These are phyloP conservation scores for Serrognathus titanus DNA, from an alignment of 2,888 invertebrate species.

Conservation along the genomic window DNA sequence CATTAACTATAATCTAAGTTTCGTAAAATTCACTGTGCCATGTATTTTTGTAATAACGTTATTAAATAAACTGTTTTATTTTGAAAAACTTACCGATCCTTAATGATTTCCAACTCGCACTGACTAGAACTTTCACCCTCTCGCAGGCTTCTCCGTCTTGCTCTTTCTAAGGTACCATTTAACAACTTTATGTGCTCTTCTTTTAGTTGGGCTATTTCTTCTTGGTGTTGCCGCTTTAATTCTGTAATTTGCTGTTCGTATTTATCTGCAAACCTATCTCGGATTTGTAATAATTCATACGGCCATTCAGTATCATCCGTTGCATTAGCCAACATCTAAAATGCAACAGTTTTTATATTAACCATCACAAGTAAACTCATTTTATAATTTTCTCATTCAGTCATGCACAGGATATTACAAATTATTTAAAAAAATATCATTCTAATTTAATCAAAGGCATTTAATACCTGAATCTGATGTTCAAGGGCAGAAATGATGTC, in stretches of 20 bases:
- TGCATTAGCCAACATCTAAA: conserved; percentile 66
- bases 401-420: background rate
- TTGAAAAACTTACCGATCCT: conserved; percentile 54
- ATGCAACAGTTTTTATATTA: background rate
- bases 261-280: conserved; percentile 69
- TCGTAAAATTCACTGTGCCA: too few species aligned
- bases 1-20: background rate
- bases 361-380: background rate
- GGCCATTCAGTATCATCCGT: conserved; percentile 74
- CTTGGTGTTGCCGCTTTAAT: conserved; percentile 56
- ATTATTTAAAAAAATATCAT: too few species aligned
- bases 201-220: conserved; percentile 57
- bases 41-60: too few species aligned
- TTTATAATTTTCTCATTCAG: background rate
- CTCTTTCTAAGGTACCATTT: conserved; percentile 40
- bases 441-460: background rate
- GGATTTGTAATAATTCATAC: conserved; percentile 65
- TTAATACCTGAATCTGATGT: conserved; percentile 69
- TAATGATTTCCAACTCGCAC: conserved; percentile 57
- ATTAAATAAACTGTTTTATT: too few species aligned
- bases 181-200: conserved; percentile 37
- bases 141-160: conserved; percentile 37
- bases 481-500: conserved; percentile 69
- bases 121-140: conserved; percentile 51
- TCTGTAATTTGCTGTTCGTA: conserved; percentile 59